These are phyloP conservation scores for Drosophila quadrilineata DNA, from an alignment of 1,140 invertebrate genomes.

Conservation along the genomic window DNA sequence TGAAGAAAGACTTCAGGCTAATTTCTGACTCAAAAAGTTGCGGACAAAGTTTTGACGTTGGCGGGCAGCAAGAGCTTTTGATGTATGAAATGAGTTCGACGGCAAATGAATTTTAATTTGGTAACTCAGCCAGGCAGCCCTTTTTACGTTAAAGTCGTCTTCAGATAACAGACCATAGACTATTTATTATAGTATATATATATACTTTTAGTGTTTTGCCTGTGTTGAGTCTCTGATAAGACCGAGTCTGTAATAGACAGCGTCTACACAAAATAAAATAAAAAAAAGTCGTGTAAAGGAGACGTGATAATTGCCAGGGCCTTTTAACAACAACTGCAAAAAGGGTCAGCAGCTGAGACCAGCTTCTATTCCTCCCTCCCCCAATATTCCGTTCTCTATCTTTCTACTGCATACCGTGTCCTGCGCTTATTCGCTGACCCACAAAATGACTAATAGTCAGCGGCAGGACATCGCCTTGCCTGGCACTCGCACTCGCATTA, in stretches of 20 bases:
- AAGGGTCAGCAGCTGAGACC: conserved; percentile 61
- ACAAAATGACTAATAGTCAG: conserved; percentile 70
- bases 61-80: conserved; percentile 25
- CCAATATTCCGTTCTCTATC: background rate
- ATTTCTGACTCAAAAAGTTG: conserved; percentile 15
- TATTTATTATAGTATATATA: no score
- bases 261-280: conserved; percentile 29
- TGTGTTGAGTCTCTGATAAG: no score
- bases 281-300: conserved; percentile 18
- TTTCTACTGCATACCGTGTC: no score
- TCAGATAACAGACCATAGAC: no score
- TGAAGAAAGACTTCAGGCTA: conserved; percentile 30
- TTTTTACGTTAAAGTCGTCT: no score
- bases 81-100: conserved; percentile 48
- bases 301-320: conserved; percentile 73
- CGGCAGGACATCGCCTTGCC: conserved; percentile 22
- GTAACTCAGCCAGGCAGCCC: no score
- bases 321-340: conserved; percentile 51
- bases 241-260: no score
- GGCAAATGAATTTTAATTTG: conserved; percentile 69
- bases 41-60: conserved; percentile 3
- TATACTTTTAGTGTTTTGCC: no score
- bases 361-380: no score
- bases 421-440: no score
- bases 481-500: conserved; percentile 42